A percentile compares a stretch with the other conserved stretches of the same genome.
These are phyloP conservation scores for Tiliacea aurago DNA, from an alignment of 2,888 invertebrate species.

Conservation along the genomic window DNA sequence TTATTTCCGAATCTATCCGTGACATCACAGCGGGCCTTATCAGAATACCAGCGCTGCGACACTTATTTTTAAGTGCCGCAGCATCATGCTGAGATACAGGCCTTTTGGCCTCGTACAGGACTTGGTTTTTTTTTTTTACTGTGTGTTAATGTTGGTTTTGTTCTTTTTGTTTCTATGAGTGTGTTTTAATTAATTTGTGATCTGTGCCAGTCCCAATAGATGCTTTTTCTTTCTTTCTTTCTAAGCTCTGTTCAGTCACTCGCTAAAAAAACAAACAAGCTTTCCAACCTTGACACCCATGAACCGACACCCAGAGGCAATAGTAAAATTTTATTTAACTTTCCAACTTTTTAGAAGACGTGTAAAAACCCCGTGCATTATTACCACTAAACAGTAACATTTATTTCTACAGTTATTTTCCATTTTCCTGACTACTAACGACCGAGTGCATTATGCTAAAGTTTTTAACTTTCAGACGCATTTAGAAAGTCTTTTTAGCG, in stretches of 20 bases:
- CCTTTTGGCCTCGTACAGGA: too few relatives aligned
- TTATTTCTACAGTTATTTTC: slow-evolving; percentile 70
- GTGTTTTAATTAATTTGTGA: too few relatives aligned
- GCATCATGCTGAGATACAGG: too few relatives aligned
- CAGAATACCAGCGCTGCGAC: too few relatives aligned
- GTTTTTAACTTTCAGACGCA: slow-evolving; percentile 40
- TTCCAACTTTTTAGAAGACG: slow-evolving; percentile 75
- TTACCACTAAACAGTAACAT: slow-evolving; percentile 67
- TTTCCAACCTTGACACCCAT: slow-evolving; percentile 42
- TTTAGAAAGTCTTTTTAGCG: slow-evolving; percentile 31
- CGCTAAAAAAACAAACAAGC: neutral
- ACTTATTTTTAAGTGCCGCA: too few relatives aligned
- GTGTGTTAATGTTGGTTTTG: too few relatives aligned
- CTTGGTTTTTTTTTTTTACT: too few relatives aligned
- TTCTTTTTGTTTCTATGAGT: too few relatives aligned
- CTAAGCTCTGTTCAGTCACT: neutral
- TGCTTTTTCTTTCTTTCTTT: too few relatives aligned
- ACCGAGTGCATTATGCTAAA: slow-evolving; percentile 39
- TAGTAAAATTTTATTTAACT: slow-evolving; percentile 79
- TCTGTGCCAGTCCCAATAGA: too few relatives aligned
- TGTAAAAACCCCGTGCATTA: slow-evolving; percentile 68
- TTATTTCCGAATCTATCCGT: too few relatives aligned
- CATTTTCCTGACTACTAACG: slow-evolving; percentile 61
- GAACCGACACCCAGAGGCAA: slow-evolving; percentile 51
- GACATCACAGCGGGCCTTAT: too few relatives aligned